These are phyloP conservation scores for Sarcophaga rosellei DNA, from an alignment of 2,888 invertebrate species.

Conservation along the genomic window DNA sequence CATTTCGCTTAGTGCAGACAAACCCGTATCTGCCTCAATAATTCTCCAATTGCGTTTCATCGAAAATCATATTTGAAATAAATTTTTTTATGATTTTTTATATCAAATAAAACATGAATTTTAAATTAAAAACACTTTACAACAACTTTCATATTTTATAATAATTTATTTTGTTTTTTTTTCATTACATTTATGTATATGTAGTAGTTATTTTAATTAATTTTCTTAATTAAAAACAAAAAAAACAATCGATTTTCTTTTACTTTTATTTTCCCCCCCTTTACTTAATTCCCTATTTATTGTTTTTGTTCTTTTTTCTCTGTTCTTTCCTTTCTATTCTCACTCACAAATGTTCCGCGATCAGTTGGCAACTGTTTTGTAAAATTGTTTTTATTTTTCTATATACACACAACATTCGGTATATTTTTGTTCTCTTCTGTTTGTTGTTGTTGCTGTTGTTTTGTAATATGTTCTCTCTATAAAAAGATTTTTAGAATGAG, in stretches of 20 bases:
- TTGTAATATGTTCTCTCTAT: constrained; percentile 4
- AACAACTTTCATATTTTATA: no score
- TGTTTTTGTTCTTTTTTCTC: constrained; percentile 3
- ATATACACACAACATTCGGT: neutral
- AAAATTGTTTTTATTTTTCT: constrained; percentile 35
- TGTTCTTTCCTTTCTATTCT: constrained; percentile 18
- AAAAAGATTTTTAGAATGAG: constrained; percentile 6
- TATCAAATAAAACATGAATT: constrained; percentile 41
- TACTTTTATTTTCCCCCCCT: neutral
- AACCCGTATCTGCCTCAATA: constrained; percentile 67
- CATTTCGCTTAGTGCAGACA: constrained; percentile 27
- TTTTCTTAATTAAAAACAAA: constrained; percentile 30
- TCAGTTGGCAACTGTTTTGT: constrained; percentile 67
- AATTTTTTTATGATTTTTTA: constrained; percentile 6
- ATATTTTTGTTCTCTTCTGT: neutral
- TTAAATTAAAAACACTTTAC: neutral
- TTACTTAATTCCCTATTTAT: neutral
- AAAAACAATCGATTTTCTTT: no score
- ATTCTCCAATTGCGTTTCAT: constrained; percentile 47
- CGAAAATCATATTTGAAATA: neutral
- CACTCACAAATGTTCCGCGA: constrained; percentile 62
- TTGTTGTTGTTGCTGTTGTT: constrained; percentile 24
- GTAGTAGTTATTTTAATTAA: constrained; percentile 6
- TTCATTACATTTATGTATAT: neutral
- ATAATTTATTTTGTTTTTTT: no score